Evolutionary conservation across 2,888 invertebrate genomes (phyloP).

Genomic region (Dynastes maya): DNA sequence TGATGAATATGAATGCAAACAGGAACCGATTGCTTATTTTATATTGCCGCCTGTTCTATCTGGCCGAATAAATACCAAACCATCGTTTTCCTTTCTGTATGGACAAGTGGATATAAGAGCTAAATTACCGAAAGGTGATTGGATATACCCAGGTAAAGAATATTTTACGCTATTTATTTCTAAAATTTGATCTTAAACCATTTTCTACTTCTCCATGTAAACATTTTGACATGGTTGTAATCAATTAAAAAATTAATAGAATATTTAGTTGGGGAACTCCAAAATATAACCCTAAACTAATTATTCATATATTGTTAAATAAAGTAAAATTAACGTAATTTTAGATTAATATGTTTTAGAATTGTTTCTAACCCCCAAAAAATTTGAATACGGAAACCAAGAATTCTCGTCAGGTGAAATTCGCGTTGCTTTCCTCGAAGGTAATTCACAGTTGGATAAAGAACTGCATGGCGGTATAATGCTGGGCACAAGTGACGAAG

Average conservation of each 20-base stretch:
- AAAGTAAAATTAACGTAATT: background rate
- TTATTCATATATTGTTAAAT: no score
- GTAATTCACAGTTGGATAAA: constrained; percentile 72
- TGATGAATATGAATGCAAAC: constrained; percentile 68
- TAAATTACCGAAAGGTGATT: constrained; percentile 83
- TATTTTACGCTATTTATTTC: background rate
- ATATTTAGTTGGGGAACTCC: no score
- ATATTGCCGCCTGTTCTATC: constrained; percentile 82
- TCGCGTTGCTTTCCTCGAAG: constrained; percentile 80
- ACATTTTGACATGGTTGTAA: no score
- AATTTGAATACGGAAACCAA: constrained; percentile 76
- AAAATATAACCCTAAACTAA: no score
- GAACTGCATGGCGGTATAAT: constrained; percentile 64
- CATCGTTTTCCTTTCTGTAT: constrained; percentile 79
- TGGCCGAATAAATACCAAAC: constrained; percentile 76
- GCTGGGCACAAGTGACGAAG: constrained; percentile 61
- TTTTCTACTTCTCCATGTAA: no score
- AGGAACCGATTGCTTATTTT: constrained; percentile 70
- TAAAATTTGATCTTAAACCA: no score
- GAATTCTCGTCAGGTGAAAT: constrained; percentile 79
- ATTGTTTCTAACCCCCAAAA: constrained; percentile 75
- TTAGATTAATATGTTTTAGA: constrained; percentile 31
- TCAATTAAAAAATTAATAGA: no score
- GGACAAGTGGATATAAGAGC: constrained; percentile 81
- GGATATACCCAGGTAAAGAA: constrained; percentile 82